phyloP scores from a whole-genome alignment of 2,888 invertebrate genomes.

The Leptinotarsa haldemani region DNA sequence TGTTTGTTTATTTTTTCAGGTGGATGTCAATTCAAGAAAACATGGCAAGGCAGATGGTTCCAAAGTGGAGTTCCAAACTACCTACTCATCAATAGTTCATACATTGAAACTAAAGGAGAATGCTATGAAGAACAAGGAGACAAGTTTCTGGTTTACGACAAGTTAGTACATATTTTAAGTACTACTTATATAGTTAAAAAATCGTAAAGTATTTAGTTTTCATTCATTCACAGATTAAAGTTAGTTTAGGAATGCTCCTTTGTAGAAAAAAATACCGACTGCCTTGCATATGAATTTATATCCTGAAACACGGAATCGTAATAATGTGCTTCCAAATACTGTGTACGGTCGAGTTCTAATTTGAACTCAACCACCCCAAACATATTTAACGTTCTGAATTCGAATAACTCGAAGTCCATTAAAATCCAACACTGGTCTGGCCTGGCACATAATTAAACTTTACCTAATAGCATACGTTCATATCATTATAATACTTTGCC shows the following conservation, averaged over 20 bases:
- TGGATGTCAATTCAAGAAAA: conserved; percentile 76
- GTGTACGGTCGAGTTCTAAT: conserved; percentile 11
- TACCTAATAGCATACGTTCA: conserved; percentile 31
- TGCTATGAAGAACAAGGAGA: conserved; percentile 75
- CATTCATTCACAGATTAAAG: neutral
- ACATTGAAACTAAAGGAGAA: conserved; percentile 76
- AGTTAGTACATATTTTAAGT: conserved; percentile 61
- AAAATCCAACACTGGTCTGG: conserved; percentile 27
- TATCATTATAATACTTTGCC: conserved; percentile 33
- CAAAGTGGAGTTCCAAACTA: conserved; percentile 74
- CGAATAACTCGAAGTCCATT: conserved; percentile 29
- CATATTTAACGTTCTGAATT: conserved; percentile 25
- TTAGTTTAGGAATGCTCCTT: neutral
- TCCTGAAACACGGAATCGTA: neutral
- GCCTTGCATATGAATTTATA: conserved; percentile 12
- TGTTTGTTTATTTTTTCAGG: conserved; percentile 67
- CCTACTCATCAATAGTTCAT: conserved; percentile 73
- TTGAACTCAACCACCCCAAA: conserved; percentile 22
- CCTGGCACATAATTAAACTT: conserved; percentile 36
- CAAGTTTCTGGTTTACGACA: conserved; percentile 75
- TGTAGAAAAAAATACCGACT: neutral
- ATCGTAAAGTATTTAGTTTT: neutral
- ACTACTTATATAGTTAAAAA: neutral
- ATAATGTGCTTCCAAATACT: neutral
- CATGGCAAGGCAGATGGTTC: conserved; percentile 81